A percentile compares a stretch with the other conserved stretches of the same genome.
phyloP scores from a whole-genome alignment of 2,113 vertebrate genomes.

The Charina bottae region DNA sequence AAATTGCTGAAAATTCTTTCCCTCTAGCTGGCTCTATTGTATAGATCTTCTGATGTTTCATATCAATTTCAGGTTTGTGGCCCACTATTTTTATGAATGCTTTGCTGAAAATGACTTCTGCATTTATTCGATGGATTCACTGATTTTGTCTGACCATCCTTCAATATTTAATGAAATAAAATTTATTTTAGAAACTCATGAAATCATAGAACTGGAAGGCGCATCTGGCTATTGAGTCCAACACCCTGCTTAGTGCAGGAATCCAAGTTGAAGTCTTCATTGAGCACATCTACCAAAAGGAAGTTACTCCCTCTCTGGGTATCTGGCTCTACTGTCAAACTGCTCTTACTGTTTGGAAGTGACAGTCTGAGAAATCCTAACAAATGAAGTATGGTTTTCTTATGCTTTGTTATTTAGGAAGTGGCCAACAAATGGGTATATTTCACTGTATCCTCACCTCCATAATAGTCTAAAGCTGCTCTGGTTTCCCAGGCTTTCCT shows the following conservation, averaged over 20 bases:
- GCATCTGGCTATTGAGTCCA: neutral
- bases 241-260: neutral
- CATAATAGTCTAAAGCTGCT: neutral
- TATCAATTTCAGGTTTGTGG: neutral
- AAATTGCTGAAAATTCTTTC: neutral
- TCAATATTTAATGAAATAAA: neutral
- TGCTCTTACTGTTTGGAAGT: neutral
- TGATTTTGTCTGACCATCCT: neutral
- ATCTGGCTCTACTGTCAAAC: neutral
- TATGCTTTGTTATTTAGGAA: neutral
- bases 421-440: neutral
- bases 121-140: neutral
- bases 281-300: neutral
- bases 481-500: neutral
- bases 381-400: neutral
- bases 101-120: neutral
- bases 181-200: neutral
- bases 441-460: neutral
- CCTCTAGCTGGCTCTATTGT: too few relatives aligned
- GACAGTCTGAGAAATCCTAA: neutral
- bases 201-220: neutral
- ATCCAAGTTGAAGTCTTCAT: neutral
- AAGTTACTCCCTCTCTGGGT: neutral
- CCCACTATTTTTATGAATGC: neutral
- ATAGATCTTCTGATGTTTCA: neutral